Conservation (phyloP, 2,888 invertebrate species). For the Ctena decussata region DNA sequence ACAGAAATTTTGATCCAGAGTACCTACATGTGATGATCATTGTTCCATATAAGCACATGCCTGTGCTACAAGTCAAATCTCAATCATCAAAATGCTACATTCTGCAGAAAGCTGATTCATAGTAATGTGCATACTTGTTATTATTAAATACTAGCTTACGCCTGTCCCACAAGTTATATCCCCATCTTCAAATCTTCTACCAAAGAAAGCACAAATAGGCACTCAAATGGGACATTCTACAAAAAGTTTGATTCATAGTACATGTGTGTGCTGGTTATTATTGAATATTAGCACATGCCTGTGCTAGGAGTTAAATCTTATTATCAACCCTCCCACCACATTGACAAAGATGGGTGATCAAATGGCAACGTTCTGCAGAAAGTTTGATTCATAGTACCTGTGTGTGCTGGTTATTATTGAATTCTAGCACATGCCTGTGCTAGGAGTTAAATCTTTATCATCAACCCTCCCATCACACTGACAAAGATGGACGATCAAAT, state of each 20-base stretch:
- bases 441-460: no score
- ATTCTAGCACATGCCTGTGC: no score
- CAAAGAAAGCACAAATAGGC: neutral
- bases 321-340: no score
- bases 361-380: no score
- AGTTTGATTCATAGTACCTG: conserved; percentile 20
- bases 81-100: no score
- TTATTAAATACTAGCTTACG: conserved; percentile 13
- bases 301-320: neutral
- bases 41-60: neutral
- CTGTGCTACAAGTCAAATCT: neutral
- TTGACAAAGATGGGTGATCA: no score
- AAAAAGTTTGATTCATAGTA: neutral
- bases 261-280: neutral
- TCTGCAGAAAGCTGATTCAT: neutral
- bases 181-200: no score
- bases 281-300: conserved; percentile 11
- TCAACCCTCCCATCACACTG: no score
- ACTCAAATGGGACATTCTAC: neutral
- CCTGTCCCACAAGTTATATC: conserved; percentile 4
- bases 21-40: neutral
- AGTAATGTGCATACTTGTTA: no score
- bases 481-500: no score
- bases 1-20: no score
- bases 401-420: conserved; percentile 26